A percentile compares a stretch with the other conserved stretches of the same genome.
These are phyloP conservation scores for Pitangus sulphuratus DNA, from an alignment of 2,797 vertebrate genomes.

Conservation along the genomic window DNA sequence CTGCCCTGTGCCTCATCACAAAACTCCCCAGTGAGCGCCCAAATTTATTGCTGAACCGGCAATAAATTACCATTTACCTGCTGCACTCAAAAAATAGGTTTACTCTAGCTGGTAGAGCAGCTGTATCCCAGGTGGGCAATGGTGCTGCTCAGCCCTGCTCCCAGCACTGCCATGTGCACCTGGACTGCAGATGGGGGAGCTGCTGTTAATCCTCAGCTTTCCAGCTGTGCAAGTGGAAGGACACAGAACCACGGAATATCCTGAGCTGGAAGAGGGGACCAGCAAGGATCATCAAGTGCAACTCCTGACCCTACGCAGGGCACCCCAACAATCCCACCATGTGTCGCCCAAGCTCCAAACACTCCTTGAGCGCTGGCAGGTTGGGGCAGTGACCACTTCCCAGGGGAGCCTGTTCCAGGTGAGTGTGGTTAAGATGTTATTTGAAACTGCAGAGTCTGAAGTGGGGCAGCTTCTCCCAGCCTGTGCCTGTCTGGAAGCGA, in stretches of 20 bases:
- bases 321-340: neutral
- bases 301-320: neutral
- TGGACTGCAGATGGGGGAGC: neutral
- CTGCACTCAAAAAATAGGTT: neutral
- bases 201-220: neutral
- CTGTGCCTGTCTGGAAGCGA: neutral
- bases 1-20: rapidly evolving
- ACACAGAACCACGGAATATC: neutral
- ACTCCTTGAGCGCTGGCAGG: neutral
- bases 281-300: neutral
- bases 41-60: neutral
- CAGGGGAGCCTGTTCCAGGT: neutral
- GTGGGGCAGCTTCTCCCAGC: neutral
- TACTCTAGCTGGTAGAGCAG: neutral
- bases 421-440: neutral
- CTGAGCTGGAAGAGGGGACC: neutral
- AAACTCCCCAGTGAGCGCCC: neutral
- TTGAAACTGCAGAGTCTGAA: neutral
- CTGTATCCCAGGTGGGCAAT: neutral
- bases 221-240: neutral
- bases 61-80: rapidly evolving
- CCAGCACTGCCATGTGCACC: rapidly evolving
- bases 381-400: neutral
- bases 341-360: neutral
- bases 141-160: neutral